Base-by-base conservation (phyloP, 1,140 invertebrate species). In the Cydia strobilella region DNA sequence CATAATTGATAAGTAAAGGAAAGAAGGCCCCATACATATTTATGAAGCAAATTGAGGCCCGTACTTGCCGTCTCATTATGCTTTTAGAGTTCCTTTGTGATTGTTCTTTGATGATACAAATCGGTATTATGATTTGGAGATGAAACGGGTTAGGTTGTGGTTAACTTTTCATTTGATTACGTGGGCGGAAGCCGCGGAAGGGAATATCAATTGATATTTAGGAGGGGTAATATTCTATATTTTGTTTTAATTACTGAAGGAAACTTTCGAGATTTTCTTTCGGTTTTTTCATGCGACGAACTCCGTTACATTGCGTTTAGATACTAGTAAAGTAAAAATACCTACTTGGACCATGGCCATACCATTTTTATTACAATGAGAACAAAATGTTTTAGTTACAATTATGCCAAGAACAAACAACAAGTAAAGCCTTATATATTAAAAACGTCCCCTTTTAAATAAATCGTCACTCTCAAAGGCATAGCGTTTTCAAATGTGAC, bases 1-100 rank as follows among this genome's bases (percentile, higher is more conserved):
- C 82, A 85, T 92, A 92, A 92, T 92, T 92, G 90, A 89, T 90
- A 92, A 92, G 90, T 90, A 90, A 91, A 90, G 90, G 86, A 90
- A 92, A 91, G 90, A 86, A 90, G 89, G 85, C 83, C 89, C 85
- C 83, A 88, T 91, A 91, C 87, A 91, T 91, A 91, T 91, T 90
- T 91, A 91, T 91, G 90, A 91, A 88, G 74, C 80, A 89, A 91
- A 89, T 90, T 91, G 87, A 87, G 85, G 84, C 84, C 85, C 87
- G 78, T 91, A 90, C 90, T 91, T 91, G 82, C 80, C 80, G 84
- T 88, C 89, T 91, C 90, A 91, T 90, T 91, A 90, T 87, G 86
- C 87, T 90, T 89, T 89, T 90, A 90, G 85, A 86, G 90, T 83
- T 87, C 87, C 84, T 88, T 88, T 90, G 88, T 91, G 87, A 87